Evolutionary conservation across 2,888 invertebrate species (phyloP).

Genomic region (Bursaphelenchus okinawaensis): DNA sequence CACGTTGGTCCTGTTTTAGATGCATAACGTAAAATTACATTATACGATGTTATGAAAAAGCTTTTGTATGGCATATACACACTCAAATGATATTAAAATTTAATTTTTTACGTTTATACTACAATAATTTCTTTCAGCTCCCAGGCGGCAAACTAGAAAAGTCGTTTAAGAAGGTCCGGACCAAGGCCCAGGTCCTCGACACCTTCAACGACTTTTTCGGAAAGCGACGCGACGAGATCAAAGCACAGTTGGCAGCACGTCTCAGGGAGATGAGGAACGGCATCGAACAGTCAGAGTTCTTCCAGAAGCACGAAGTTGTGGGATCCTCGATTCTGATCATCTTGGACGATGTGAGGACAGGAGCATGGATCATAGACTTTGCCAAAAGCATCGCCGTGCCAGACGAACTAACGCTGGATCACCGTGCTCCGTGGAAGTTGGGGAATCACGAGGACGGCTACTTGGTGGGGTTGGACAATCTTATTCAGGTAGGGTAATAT

Average conservation of each 20-base stretch:
- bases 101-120: slow-evolving; percentile 59
- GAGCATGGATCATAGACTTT: slow-evolving; percentile 93
- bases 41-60: no score
- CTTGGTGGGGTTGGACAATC: slow-evolving; percentile 81
- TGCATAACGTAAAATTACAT: no score
- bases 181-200: slow-evolving; percentile 65
- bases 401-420: slow-evolving; percentile 64
- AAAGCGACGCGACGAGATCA: slow-evolving; percentile 46
- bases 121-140: slow-evolving; percentile 19
- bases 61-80: no score
- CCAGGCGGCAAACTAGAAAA: slow-evolving; percentile 61
- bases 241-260: slow-evolving; percentile 67
- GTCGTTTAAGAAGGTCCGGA: slow-evolving; percentile 80
- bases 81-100: slow-evolving; percentile 57
- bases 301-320: slow-evolving; percentile 79
- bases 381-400: slow-evolving; percentile 80
- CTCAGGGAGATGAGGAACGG: slow-evolving; percentile 72
- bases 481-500: slow-evolving; percentile 64
- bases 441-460: slow-evolving; percentile 97
- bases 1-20: no score
- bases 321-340: slow-evolving; percentile 89
- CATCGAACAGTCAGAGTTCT: slow-evolving; percentile 81
- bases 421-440: slow-evolving; percentile 76
- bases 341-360: slow-evolving; percentile 72
- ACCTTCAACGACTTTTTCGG: slow-evolving; percentile 48